phyloP scores from a whole-genome alignment of 1,140 invertebrate species.

The Arctopsyche grandis region DNA sequence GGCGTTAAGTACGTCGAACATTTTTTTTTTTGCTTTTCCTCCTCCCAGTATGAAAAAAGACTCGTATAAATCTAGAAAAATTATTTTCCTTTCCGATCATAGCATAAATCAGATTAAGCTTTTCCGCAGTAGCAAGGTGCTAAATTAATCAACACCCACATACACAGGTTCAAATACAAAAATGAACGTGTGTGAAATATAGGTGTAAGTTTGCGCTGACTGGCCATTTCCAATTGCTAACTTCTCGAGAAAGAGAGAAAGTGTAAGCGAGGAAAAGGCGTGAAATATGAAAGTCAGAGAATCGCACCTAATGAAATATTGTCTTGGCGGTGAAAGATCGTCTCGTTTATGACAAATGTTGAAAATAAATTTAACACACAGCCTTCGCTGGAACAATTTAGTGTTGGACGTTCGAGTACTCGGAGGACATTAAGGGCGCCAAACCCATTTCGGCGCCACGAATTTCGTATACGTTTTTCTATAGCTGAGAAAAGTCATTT shows the following conservation, averaged over 20 bases:
- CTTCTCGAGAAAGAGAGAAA: not conserved
- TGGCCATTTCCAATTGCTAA: constrained; percentile 12
- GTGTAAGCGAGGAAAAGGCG: not conserved
- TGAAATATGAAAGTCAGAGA: constrained; percentile 13
- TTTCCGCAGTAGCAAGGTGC: constrained; percentile 3
- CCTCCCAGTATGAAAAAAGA: not conserved
- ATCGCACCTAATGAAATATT: not conserved
- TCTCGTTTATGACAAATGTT: too few relatives aligned
- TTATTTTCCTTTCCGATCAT: constrained; percentile 7
- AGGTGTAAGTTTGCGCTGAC: not conserved
- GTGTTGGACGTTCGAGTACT: too few relatives aligned
- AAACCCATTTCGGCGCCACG: too few relatives aligned
- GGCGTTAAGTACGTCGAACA: not conserved
- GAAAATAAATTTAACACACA: too few relatives aligned
- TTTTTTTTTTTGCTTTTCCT: not conserved
- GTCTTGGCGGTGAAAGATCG: not conserved
- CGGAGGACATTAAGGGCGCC: too few relatives aligned
- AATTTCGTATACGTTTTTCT: too few relatives aligned
- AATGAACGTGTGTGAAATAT: not conserved
- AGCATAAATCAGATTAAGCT: constrained; percentile 21
- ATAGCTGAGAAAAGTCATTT: too few relatives aligned
- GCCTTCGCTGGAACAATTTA: too few relatives aligned
- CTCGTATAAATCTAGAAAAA: constrained; percentile 1
- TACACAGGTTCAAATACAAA: not conserved
- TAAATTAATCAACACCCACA: constrained; percentile 18